These are phyloP conservation scores for Scolopax rusticola DNA, from an alignment of 2,797 vertebrate genomes.

Conservation along the genomic window DNA sequence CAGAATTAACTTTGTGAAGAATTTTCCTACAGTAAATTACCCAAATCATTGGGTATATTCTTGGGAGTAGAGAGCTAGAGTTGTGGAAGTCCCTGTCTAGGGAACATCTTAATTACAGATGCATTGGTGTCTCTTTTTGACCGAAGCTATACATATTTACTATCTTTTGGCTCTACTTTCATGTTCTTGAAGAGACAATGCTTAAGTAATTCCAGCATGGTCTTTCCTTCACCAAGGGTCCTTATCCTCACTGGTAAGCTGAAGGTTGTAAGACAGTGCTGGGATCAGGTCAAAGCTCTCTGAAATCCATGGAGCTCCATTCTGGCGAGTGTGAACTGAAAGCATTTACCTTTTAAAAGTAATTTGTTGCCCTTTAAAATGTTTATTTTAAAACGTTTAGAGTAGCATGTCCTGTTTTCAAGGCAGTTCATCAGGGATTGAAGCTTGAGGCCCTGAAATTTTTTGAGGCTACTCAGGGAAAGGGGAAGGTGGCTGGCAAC, in stretches of 20 bases:
- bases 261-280: neutral
- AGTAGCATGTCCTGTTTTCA: neutral
- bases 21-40: neutral
- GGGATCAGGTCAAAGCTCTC: neutral
- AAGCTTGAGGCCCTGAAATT: neutral
- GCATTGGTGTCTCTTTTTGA: neutral
- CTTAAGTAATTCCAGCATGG: neutral
- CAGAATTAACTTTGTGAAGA: neutral
- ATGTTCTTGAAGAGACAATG: neutral
- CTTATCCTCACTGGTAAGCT: neutral
- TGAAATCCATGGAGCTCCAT: neutral
- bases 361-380: neutral
- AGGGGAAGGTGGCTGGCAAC: neutral
- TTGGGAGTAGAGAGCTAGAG: neutral
- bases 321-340: neutral
- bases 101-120: neutral
- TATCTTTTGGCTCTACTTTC: neutral
- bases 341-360: neutral
- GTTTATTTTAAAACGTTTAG: no score
- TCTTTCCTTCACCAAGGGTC: neutral
- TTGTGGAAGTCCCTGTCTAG: neutral
- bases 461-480: neutral
- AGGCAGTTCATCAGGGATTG: neutral
- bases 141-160: neutral
- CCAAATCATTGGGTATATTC: neutral